Base-by-base conservation (phyloP, 2,797 vertebrate genomes). In the Pitangus sulphuratus region DNA sequence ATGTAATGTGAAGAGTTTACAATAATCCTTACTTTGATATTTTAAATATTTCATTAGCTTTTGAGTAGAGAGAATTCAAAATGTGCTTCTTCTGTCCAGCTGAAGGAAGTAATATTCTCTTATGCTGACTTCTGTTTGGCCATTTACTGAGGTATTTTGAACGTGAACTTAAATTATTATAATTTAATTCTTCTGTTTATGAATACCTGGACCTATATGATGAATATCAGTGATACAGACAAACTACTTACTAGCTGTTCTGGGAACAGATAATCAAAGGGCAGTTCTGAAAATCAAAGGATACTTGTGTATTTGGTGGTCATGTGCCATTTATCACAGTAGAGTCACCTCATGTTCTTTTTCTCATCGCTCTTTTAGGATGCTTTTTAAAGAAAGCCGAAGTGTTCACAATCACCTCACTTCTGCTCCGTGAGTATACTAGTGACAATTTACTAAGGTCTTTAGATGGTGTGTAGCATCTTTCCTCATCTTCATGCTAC, bases 301-400 rank as follows among this genome's bases (percentile, higher is more conserved):
- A 19, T 90, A 18, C 26, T 64, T 71, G 48, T 2, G 2, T 82
- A 31, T 70, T 85, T 91, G 33, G 31, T 72, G 53, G 19, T 60
- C 30, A 7, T 44, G 5, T 6, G 25, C 25, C 28, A 1, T 58
- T 79, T 69, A 39, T 64, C 2, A 1, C 68, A 84, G 11, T 81
- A 28, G 35, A 91, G 79, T 89, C 42, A 48, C 26, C 65, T 78
- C 20, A 28, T 48, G 31, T 78, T 48, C 92, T 51, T 90, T 95
- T 95, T 96, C 69, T 95, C 26, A 71, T 28, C 8, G 8, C 44
- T 72, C 90, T 96, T 87, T 21, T 95, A 99, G 99, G 98, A 99
- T 99, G 98, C 97, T 99, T 94, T 99, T 99, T 96, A 99, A 99
- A 96, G 99, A 99, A 98, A 99, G 99, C 96, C 98, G 98, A 91